phyloP scores from a whole-genome alignment of 2,888 invertebrate species.

The Thecocarcelia acutangulata region DNA sequence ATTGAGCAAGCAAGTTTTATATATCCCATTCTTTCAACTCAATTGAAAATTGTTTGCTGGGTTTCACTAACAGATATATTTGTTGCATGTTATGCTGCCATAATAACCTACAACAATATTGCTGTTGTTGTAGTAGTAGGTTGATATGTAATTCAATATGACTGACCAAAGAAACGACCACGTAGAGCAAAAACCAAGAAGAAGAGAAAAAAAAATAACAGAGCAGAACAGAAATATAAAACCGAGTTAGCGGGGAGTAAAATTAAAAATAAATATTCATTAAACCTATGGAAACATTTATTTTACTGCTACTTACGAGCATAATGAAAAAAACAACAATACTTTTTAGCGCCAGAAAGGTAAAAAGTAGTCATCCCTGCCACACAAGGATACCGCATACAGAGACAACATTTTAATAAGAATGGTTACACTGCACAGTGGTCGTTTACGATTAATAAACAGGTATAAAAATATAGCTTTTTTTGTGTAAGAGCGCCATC shows the following conservation, averaged over 20 bases:
- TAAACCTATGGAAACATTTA: background rate
- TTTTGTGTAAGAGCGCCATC: no score
- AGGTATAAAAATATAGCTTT: no score
- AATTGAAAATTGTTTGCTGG: background rate
- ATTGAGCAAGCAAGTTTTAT: no score
- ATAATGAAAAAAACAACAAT: background rate
- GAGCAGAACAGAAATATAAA: conserved; percentile 6
- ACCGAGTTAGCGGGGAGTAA: conserved; percentile 3
- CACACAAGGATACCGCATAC: conserved; percentile 4
- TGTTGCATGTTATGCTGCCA: conserved; percentile 60
- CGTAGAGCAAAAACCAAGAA: conserved; percentile 16
- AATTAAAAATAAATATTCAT: conserved; percentile 35
- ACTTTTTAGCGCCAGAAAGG: background rate
- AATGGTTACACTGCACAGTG: no score
- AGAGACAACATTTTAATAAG: background rate
- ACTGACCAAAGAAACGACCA: conserved; percentile 40
- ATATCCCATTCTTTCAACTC: no score
- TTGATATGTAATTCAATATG: conserved; percentile 60
- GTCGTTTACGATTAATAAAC: no score
- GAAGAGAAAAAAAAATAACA: conserved; percentile 10
- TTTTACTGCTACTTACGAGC: no score
- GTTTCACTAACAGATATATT: conserved; percentile 1
- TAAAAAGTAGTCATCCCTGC: conserved; percentile 1
- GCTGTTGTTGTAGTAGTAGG: conserved; percentile 26
- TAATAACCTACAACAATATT: conserved; percentile 27